Evolutionary conservation across 2,113 vertebrate species (phyloP).

Genomic region (Notarius quadriscutis): DNA sequence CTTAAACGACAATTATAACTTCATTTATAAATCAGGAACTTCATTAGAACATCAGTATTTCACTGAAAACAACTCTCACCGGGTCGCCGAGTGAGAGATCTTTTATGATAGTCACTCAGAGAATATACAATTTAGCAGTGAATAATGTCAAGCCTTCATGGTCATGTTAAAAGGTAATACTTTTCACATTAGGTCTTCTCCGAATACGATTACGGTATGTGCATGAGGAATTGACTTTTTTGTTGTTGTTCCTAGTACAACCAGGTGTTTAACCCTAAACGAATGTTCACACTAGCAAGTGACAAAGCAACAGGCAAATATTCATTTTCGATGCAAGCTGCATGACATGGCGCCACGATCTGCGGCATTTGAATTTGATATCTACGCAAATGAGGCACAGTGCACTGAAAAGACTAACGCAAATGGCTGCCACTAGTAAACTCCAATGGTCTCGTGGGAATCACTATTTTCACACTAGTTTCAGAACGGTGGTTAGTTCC

Average conservation of each 20-base stretch:
- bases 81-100: neutral
- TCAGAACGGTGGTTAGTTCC: neutral
- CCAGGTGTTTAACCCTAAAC: conserved; percentile 15
- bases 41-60: conserved; percentile 29
- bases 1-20: conserved; percentile 25
- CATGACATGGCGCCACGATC: neutral
- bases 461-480: neutral
- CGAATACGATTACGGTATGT: conserved; percentile 13
- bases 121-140: neutral
- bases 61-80: neutral
- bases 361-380: neutral
- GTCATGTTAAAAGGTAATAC: neutral
- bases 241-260: conserved; percentile 13
- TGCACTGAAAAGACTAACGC: neutral
- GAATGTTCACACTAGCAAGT: conserved; percentile 5
- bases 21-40: conserved; percentile 20
- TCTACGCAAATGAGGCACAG: neutral
- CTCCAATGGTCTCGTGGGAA: neutral
- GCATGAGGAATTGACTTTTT: neutral
- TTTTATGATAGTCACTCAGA: conserved; percentile 1
- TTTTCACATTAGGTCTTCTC: conserved; percentile 2
- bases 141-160: neutral
- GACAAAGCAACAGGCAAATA: neutral
- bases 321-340: neutral
- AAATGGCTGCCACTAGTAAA: neutral